Evolutionary conservation across 2,797 vertebrate genomes (phyloP).

Genomic region (Selene dorsalis): DNA sequence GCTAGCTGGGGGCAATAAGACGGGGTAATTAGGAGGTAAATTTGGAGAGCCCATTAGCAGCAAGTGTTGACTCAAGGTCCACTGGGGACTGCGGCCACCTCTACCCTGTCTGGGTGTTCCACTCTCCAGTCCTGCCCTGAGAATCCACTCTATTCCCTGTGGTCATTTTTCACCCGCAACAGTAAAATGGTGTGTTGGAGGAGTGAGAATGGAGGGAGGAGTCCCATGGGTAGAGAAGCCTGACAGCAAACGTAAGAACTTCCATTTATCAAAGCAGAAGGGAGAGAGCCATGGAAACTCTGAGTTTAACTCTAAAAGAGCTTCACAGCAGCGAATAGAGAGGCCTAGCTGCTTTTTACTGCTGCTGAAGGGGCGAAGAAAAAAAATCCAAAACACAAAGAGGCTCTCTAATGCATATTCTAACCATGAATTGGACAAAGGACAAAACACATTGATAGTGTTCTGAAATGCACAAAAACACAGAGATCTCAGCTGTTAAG

Average conservation of each 20-base stretch:
- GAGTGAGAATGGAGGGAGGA: slow-evolving; percentile 72
- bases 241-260: slow-evolving; percentile 77
- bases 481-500: slow-evolving; percentile 60
- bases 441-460: slow-evolving; percentile 59
- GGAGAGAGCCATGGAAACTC: slow-evolving; percentile 76
- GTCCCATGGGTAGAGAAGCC: slow-evolving; percentile 65
- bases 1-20: slow-evolving; percentile 73
- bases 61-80: slow-evolving; percentile 78
- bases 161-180: slow-evolving; percentile 80
- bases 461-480: slow-evolving; percentile 60
- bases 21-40: slow-evolving; percentile 79
- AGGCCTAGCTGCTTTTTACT: slow-evolving; percentile 50
- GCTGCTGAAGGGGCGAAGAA: slow-evolving; percentile 57
- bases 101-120: slow-evolving; percentile 75
- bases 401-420: slow-evolving; percentile 53
- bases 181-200: slow-evolving; percentile 67
- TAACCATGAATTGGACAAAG: slow-evolving; percentile 65
- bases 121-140: slow-evolving; percentile 52
- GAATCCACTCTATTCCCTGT: slow-evolving; percentile 58
- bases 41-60: slow-evolving; percentile 81
- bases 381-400: slow-evolving; percentile 30
- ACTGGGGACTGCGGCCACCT: slow-evolving; percentile 69
- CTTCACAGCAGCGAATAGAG: slow-evolving; percentile 48
- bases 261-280: slow-evolving; percentile 75
- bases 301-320: slow-evolving; percentile 59